Evolutionary conservation across 2,113 vertebrate species (phyloP).

Genomic region (Pan paniscus): DNA sequence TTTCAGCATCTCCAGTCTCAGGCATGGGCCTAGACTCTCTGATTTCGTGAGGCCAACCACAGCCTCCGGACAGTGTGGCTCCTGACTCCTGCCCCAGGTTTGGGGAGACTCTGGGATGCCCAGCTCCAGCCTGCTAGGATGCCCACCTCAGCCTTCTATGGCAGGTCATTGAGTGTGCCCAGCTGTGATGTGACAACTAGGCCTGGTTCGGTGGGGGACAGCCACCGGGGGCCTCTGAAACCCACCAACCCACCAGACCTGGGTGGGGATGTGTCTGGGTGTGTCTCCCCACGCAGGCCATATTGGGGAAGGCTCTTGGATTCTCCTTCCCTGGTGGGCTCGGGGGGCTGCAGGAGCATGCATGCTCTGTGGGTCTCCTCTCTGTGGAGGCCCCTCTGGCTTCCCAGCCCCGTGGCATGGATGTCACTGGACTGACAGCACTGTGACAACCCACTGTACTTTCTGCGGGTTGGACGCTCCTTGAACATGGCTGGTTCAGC

Average conservation of each 20-base stretch:
- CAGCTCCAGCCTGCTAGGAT: neutral
- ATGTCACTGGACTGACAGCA: neutral
- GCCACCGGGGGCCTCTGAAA: neutral
- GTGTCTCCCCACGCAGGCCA: accelerated
- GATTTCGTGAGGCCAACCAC: accelerated
- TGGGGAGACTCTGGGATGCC: accelerated
- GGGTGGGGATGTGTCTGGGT: accelerated
- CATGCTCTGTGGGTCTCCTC: neutral
- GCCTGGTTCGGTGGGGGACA: accelerated
- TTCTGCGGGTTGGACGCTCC: slow-evolving; percentile 65
- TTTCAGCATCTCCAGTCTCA: neutral
- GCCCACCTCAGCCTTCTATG: accelerated
- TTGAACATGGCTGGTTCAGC: slow-evolving; percentile 71
- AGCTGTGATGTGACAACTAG: accelerated
- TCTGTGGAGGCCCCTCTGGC: neutral
- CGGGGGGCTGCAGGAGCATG: accelerated
- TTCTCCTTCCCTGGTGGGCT: accelerated
- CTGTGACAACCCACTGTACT: slow-evolving; percentile 76
- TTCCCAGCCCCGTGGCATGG: neutral
- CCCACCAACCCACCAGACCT: neutral
- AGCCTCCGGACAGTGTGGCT: accelerated
- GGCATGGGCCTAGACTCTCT: neutral
- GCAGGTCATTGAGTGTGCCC: accelerated
- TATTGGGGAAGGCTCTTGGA: accelerated
- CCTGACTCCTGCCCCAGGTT: neutral